A percentile compares a stretch with the other conserved stretches of the same genome.
Evolutionary conservation across 2,888 invertebrate genomes (phyloP).

Genomic region (Gryllus longicercus): DNA sequence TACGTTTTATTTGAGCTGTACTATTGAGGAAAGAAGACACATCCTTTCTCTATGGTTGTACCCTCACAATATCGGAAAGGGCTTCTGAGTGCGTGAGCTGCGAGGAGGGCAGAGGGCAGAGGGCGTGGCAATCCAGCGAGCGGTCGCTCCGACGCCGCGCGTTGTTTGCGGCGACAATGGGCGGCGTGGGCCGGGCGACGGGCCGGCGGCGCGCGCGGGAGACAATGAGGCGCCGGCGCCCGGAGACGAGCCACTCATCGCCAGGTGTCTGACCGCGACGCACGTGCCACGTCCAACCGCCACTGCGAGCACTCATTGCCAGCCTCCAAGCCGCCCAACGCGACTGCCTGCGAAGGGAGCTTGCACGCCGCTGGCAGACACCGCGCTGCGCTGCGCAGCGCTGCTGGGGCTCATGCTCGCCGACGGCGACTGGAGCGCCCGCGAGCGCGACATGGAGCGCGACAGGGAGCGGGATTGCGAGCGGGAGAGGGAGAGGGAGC

Average conservation of each 20-base stretch:
- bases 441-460: background rate
- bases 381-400: no score
- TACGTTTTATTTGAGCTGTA: no score
- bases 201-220: background rate
- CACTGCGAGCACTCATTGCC: no score
- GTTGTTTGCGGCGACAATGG: no score
- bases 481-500: background rate
- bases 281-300: background rate
- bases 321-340: no score
- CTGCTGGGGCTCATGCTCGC: background rate
- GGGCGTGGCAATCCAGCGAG: background rate
- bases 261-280: constrained; percentile 17
- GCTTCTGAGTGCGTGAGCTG: background rate
- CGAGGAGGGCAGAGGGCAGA: background rate
- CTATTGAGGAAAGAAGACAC: no score
- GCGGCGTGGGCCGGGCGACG: background rate
- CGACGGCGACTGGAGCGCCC: background rate
- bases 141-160: background rate
- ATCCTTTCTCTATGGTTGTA: no score
- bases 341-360: no score
- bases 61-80: no score
- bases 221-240: background rate
- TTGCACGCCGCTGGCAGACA: no score
- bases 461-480: background rate
- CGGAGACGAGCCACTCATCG: background rate